Evolutionary conservation across 2,113 vertebrate genomes (phyloP), one percentile per base, ranked within the genome.

Genomic region (Channa maculata): DNA sequence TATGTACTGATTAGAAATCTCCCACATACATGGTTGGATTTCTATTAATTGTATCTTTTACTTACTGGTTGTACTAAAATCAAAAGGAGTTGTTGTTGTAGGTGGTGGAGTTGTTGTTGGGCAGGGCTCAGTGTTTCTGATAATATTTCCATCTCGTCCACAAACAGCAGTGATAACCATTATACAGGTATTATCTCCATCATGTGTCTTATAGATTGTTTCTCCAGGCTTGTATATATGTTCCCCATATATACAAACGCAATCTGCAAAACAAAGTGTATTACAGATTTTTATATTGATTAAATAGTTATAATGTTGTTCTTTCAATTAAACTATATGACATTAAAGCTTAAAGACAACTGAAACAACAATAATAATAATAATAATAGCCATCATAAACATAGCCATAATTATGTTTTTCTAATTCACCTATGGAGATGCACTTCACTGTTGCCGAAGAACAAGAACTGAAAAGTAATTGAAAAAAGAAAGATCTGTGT

Each of bases 151-250:
- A 0, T 96, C 91, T 62, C 72, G 50, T 44, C 82, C 80, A 61
- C 96, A 97, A 54, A 0, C 46, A 72, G 94, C 96, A 0, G 62
- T 88, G 7, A 97, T n/a, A n/a, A n/a, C n/a, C n/a, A n/a, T n/a
- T n/a, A n/a, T 90, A 71, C 97, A 98, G 6, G 80, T 87, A 14
- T 94, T 95, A 3, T 75, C 86, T 45, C 96, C 96, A 3, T 97
- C 96, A 0, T 94, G 86, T 0, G 94, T 96, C 12, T 90, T 38
- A 81, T 97, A 97, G 60, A 97, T 83, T 45, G 70, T 74, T 0
- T 93, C 90, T 0, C 87, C 86, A 0, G 92, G 90, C 0, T 57
- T 58, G 80, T 93, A 96, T 5, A 0, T 82, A 15, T 3, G 62
- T 0, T 93, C 94, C 0, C 86, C 72, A 3, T 96, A 96, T 68